These are phyloP conservation scores for Lasiommata megera DNA, from an alignment of 2,888 invertebrate genomes.

Conservation along the genomic window DNA sequence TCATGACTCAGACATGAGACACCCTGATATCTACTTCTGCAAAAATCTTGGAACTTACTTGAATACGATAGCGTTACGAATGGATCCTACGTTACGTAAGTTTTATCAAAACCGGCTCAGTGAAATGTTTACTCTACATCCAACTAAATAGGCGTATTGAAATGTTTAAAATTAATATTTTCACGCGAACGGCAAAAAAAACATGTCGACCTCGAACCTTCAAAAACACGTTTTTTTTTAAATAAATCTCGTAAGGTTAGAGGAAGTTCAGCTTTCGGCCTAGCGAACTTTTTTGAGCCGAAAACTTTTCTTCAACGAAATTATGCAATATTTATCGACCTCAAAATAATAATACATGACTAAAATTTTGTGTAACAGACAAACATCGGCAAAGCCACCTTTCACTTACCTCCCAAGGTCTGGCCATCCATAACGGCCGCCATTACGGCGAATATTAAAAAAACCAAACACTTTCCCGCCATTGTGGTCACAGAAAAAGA, in stretches of 20 bases:
- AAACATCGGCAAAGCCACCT: slow-evolving; percentile 48
- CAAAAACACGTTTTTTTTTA: neutral
- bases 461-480: slow-evolving; percentile 47
- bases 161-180: neutral
- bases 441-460: slow-evolving; percentile 46
- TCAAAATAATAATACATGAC: slow-evolving; percentile 12
- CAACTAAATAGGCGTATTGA: neutral
- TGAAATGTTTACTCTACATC: no score
- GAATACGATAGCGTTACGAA: no score
- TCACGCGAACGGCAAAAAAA: neutral
- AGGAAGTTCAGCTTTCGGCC: neutral
- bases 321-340: slow-evolving; percentile 5
- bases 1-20: no score
- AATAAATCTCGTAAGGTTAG: neutral
- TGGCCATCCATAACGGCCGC: slow-evolving; percentile 58
- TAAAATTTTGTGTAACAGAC: slow-evolving; percentile 8
- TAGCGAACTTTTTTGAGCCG: neutral
- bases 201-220: neutral
- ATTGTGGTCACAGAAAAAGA: slow-evolving; percentile 40
- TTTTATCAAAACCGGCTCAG: no score
- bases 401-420: slow-evolving; percentile 75
- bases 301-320: neutral
- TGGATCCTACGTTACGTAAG: no score
- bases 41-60: no score
- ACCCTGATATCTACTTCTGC: no score